Conservation (phyloP, 2,113 vertebrate genomes). For the Excalfactoria chinensis region DNA sequence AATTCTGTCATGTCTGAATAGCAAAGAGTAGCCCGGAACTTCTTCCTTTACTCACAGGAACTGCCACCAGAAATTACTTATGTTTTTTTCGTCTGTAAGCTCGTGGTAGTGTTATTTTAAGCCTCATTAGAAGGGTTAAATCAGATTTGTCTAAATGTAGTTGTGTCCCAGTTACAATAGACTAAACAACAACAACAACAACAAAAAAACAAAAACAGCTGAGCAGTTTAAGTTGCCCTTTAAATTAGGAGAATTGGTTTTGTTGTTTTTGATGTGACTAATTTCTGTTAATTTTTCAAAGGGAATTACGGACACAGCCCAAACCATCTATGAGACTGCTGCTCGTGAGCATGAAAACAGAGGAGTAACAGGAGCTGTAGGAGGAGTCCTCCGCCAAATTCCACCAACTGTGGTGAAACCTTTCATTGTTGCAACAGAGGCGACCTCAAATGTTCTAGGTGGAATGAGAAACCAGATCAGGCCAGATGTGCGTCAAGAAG, state of each 20-base stretch:
- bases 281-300: slow-evolving; percentile 52
- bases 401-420: slow-evolving; percentile 95
- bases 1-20: neutral
- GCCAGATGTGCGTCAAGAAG: slow-evolving; percentile 95
- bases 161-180: neutral
- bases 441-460: slow-evolving; percentile 94
- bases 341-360: slow-evolving; percentile 96
- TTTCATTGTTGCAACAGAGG: slow-evolving; percentile 95
- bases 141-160: neutral
- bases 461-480: slow-evolving; percentile 99
- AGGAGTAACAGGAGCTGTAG: slow-evolving; percentile 95
- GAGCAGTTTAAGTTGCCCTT: neutral
- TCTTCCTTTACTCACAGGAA: neutral
- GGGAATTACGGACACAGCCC: slow-evolving; percentile 95
- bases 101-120: neutral
- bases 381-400: slow-evolving; percentile 95
- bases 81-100: neutral
- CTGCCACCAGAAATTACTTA: neutral
- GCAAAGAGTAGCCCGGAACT: neutral
- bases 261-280: neutral
- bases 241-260: neutral
- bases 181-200: no score
- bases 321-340: slow-evolving; percentile 96
- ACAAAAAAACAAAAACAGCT: neutral
- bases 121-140: neutral